phyloP scores from a whole-genome alignment of 2,797 vertebrate species.

The Leucoraja ocellata region DNA sequence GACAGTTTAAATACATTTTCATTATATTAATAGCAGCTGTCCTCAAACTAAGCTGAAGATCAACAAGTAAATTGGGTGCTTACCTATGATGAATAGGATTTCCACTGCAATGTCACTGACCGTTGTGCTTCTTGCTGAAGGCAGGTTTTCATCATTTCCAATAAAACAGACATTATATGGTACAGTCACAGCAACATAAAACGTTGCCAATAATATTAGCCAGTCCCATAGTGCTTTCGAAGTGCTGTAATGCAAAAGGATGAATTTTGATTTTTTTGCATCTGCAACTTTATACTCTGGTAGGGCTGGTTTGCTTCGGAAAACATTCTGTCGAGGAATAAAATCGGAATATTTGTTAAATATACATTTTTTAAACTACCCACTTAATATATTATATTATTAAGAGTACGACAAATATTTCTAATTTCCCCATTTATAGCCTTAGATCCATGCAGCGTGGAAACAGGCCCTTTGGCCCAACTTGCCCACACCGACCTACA shows the following conservation, averaged over 20 bases:
- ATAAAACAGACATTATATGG: constrained; percentile 98
- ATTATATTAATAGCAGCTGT: background rate
- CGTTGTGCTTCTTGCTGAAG: constrained; percentile 83
- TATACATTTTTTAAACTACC: background rate
- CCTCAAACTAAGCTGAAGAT: background rate
- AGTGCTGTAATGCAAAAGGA: constrained; percentile 93
- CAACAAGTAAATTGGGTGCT: constrained; percentile 46
- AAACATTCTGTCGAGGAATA: constrained; percentile 75
- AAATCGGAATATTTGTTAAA: background rate
- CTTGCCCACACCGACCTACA: too few species aligned
- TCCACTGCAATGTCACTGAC: constrained; percentile 95
- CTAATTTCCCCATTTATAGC: background rate
- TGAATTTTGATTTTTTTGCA: constrained; percentile 94
- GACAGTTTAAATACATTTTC: too few species aligned
- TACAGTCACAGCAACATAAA: constrained; percentile 95
- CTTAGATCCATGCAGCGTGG: too few species aligned
- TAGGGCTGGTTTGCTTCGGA: constrained; percentile 84
- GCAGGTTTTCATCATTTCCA: constrained; percentile 75
- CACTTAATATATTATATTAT: background rate
- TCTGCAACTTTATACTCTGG: constrained; percentile 97
- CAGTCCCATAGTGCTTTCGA: constrained; percentile 98
- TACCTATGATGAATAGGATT: constrained; percentile 95
- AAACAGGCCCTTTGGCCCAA: too few species aligned
- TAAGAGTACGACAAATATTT: background rate
- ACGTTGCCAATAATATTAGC: constrained; percentile 91